Conservation (phyloP, 1,140 invertebrate species). For the Heliconius eleuchia region DNA sequence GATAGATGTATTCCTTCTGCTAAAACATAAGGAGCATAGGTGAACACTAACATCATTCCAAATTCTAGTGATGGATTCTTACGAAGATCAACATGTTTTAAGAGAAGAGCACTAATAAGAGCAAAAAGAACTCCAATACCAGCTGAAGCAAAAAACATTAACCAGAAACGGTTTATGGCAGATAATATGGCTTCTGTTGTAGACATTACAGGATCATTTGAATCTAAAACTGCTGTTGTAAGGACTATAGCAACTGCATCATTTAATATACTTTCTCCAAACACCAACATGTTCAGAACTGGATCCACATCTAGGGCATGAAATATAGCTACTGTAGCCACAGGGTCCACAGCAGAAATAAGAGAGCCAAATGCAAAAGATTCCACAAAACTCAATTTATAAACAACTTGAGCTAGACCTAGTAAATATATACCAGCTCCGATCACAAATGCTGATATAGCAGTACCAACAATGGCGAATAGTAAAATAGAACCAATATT, state of each 20-base stretch:
- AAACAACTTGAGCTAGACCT: constrained; percentile 94
- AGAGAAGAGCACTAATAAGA: constrained; percentile 94
- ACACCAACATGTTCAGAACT: constrained; percentile 98
- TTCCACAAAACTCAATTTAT: constrained; percentile 95
- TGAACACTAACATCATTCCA: constrained; percentile 98
- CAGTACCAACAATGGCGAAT: constrained; percentile 98
- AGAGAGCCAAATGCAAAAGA: constrained; percentile 99
- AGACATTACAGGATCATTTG: constrained; percentile 87
- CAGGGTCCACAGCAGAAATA: constrained; percentile 99
- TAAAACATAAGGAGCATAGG: constrained; percentile 98
- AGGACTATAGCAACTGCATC: constrained; percentile 99
- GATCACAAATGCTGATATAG: constrained; percentile 96
- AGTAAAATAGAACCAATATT: constrained; percentile 97
- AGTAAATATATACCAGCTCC: constrained; percentile 97
- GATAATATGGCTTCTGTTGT: constrained; percentile 93
- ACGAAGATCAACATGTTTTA: constrained; percentile 97
- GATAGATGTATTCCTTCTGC: constrained; percentile 98
- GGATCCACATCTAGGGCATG: constrained; percentile 97
- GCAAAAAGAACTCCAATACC: constrained; percentile 98
- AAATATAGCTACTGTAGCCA: constrained; percentile 99
- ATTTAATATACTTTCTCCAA: constrained; percentile 98
- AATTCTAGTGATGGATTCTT: constrained; percentile 99
- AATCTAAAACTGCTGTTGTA: constrained; percentile 93
- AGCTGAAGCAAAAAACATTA: constrained; percentile 99
- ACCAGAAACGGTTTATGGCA: constrained; percentile 94